phyloP scores from a whole-genome alignment of 2,113 vertebrate genomes.

The Tautogolabrus adspersus region DNA sequence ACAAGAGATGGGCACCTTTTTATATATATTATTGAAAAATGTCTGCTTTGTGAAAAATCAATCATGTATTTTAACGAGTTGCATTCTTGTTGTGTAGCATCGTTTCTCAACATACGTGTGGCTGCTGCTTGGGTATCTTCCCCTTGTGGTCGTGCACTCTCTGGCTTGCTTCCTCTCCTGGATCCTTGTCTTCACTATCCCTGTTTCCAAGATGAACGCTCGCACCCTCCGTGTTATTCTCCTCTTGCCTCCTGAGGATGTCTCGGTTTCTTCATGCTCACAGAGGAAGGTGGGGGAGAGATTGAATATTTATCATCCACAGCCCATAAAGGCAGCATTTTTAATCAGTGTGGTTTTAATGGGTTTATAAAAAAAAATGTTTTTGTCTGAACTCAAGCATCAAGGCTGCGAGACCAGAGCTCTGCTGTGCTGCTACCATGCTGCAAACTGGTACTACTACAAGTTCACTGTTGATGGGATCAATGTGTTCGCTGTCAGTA shows the following conservation, averaged over 20 bases:
- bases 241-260: constrained; percentile 78
- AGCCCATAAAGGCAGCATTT: background rate
- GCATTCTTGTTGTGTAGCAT: constrained; percentile 61
- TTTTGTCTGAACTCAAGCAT: constrained; percentile 58
- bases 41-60: background rate
- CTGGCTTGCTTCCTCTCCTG: constrained; percentile 83
- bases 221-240: constrained; percentile 75
- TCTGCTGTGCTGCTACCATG: constrained; percentile 84
- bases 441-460: constrained; percentile 89
- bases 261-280: constrained; percentile 69
- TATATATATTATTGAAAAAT: background rate
- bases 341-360: constrained; percentile 1
- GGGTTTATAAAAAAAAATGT: no score
- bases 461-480: constrained; percentile 87
- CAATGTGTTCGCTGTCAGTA: constrained; percentile 88
- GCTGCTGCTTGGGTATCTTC: constrained; percentile 85
- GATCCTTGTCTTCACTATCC: constrained; percentile 86
- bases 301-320: background rate
- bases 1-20: background rate
- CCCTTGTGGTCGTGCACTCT: constrained; percentile 79
- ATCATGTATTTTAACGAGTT: background rate
- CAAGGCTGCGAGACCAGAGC: constrained; percentile 72
- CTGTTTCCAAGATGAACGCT: constrained; percentile 83
- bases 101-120: constrained; percentile 64
- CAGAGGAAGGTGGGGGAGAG: constrained; percentile 62